Base-by-base conservation (phyloP, 2,888 invertebrate genomes). In the Lordiphosa fenestrarum region DNA sequence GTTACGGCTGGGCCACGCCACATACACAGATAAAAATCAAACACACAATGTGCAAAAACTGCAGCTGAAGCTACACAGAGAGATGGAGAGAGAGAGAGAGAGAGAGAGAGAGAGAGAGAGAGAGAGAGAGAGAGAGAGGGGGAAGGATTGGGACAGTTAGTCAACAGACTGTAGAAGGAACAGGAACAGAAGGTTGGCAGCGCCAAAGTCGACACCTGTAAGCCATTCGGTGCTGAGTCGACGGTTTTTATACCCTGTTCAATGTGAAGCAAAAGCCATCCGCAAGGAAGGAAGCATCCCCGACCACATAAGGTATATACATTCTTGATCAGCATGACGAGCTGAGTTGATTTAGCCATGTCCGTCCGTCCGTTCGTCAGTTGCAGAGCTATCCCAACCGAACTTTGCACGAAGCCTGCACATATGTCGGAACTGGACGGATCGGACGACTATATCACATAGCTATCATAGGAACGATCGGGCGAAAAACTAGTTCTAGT, bases 1-100 rank as follows among this genome's bases (percentile, higher is more conserved):
- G 56, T 53, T 57, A 57, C 56, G 56, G 71, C 60, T 35, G 37
- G 38, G 47, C 50, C 47, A 63, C 53, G 75, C 73, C 77, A 76
- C 73, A 71, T 76, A 76, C 71, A 66, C 66, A 74, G 80, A 76
- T 75, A 73, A 64, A 75, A 75, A 76, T 76, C 75, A 76, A 71
- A 62, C 55, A 63, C 58, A 70, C 67, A 67, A 66, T 70, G 72
- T 61, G 48, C 57, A 51, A 67, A 60, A 70, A 74, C 48, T 69
- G 64, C 56, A 66, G 49, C 49, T 46, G 53, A 65, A 53, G 49
- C 42, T 46, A 19, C 37, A 53, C 36, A 25, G 23, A 15, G 38
- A 38, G 38, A 38, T 1, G 13, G 15, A 21, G 39, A 21, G 4
- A 4, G 10, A 40, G 21, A 40, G 21, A 30, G 30, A 30, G 2